These are phyloP conservation scores for Lophochroa leadbeateri DNA, from an alignment of 2,113 vertebrate genomes.

Conservation along the genomic window DNA sequence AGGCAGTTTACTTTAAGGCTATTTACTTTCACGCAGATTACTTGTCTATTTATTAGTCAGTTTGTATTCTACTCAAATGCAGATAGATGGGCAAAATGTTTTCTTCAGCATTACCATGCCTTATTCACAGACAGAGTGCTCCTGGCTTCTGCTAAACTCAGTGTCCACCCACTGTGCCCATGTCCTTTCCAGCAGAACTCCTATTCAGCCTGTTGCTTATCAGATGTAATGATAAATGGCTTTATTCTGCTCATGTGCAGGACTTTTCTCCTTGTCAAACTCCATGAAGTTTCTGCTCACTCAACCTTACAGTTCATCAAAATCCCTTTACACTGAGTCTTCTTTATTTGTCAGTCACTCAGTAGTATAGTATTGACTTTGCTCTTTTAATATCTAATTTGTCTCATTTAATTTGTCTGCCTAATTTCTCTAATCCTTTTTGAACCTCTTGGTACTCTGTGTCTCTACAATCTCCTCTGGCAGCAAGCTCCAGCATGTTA, in stretches of 20 bases:
- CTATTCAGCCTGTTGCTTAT: background rate
- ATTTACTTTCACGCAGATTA: too few relatives aligned
- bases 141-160: background rate
- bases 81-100: too few relatives aligned
- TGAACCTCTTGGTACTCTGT: background rate
- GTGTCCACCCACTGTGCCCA: background rate
- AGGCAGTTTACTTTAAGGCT: too few relatives aligned
- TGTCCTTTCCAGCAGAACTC: background rate
- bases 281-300: background rate
- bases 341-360: conserved; percentile 37
- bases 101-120: too few relatives aligned
- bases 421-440: conserved; percentile 42
- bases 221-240: background rate
- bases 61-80: too few relatives aligned
- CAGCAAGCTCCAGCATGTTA: background rate
- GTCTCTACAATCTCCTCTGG: background rate
- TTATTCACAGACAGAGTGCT: background rate
- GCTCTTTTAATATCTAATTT: conserved; percentile 35
- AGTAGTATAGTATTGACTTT: conserved; percentile 13
- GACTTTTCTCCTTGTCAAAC: conserved; percentile 6
- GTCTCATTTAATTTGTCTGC: conserved; percentile 24
- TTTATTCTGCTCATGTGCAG: background rate
- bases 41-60: too few relatives aligned
- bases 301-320: background rate
- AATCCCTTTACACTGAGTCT: background rate